Evolutionary conservation across 2,888 invertebrate species (phyloP), one percentile per base, ranked within the genome.

Genomic region (Vanessa cardui): DNA sequence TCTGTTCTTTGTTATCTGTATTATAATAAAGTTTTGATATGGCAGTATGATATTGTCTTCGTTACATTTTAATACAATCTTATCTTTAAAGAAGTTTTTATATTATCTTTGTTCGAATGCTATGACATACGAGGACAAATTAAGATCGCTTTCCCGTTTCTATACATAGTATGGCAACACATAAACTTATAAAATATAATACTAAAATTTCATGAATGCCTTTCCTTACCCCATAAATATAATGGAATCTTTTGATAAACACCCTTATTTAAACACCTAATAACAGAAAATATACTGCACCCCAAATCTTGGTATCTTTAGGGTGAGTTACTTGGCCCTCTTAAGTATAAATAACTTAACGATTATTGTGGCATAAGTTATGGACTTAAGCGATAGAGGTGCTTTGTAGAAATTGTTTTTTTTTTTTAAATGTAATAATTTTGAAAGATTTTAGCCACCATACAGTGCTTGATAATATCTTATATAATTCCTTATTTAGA

Each of bases 261-360:
- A 67, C 72, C 71, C 72, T 64, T 70, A 70, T 62, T 69, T 69
- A 71, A 68, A 72, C 72, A 72, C 72, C 72, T 82, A 81, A 81
- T 83, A 83, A 81, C 79, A 80, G 76, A 77, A 78, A 81, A 80
- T 78, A 80, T 73, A 76, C 78, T 73, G 76, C 78, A 74, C 79
- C 79, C 79, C 76, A 76, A 77, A 77, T 78, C 79, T 79, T 74
- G 65, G 73, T 70, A 74, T 72, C 62, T 65, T 60, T 65, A 65
- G 76, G 76, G 74, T 76, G 75, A 78, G 80, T 80, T 79, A 80
- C 82, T 79, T 77, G 73, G 79, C 77, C 80, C 77, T 82, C 81
- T 82, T 83, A 83, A 84, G 85, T 85, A 84, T 87, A 89, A 88
- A 89, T 88, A 87, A 86, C 86, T 88, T 86, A 86, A 83, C 82